These are phyloP conservation scores for Pristionchus exspectatus DNA, from an alignment of 2,888 invertebrate species.

Conservation along the genomic window DNA sequence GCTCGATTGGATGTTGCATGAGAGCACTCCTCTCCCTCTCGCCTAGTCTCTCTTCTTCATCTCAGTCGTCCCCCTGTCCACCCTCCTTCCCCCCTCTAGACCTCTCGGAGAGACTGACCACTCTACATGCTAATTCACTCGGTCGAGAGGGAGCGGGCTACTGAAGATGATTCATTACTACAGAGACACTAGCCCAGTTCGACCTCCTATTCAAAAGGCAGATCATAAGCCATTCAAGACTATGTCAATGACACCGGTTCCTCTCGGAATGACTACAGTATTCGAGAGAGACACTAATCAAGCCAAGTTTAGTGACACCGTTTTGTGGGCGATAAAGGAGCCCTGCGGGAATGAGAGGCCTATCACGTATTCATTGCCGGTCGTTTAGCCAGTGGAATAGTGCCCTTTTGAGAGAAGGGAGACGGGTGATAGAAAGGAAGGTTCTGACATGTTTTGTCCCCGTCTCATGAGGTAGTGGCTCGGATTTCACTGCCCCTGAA, in stretches of 20 bases:
- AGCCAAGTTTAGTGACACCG: neutral
- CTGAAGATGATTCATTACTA: constrained; percentile 50
- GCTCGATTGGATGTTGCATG: constrained; percentile 30
- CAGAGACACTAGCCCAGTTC: constrained; percentile 14
- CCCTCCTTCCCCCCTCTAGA: neutral
- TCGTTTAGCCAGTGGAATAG: constrained; percentile 13
- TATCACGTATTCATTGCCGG: constrained; percentile 37
- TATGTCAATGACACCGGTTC: neutral
- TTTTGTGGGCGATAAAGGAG: constrained; percentile 16
- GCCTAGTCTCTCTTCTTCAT: constrained; percentile 18
- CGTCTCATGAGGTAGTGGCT: neutral
- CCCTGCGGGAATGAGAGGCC: constrained; percentile 31
- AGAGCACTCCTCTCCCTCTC: constrained; percentile 18
- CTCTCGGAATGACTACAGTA: neutral
- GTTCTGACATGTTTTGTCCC: neutral
- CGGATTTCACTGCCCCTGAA: neutral
- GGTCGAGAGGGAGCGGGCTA: constrained; percentile 30
- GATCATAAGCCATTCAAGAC: neutral
- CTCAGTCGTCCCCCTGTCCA: constrained; percentile 4
- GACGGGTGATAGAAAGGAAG: constrained; percentile 40
- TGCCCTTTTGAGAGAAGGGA: constrained; percentile 2
- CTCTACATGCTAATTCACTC: constrained; percentile 51
- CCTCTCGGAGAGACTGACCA: constrained; percentile 37
- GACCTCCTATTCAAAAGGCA: constrained; percentile 10
- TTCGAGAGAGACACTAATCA: neutral